Base-by-base conservation (phyloP, 92 coral and sea anemone genomes). In the Epizoanthus rinbou region DNA sequence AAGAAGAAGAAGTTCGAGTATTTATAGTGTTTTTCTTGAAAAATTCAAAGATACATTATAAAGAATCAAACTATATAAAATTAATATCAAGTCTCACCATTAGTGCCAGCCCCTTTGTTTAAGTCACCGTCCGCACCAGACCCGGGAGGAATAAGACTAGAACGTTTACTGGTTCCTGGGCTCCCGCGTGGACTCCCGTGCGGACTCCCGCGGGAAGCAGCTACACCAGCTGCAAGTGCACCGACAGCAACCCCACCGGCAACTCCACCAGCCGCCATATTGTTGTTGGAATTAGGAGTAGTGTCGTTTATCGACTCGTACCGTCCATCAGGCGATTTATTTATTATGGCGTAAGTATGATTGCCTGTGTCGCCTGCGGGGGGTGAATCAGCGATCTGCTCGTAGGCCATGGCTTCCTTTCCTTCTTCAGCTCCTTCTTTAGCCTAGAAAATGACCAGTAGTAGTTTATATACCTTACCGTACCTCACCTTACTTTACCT, bases 221-320 rank as follows among this genome's bases (percentile, higher is more conserved):
- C 80, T 14, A 63, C 63, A 13, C 64, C 80, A 7, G 80, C 65
- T 15, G 57, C 31, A 74, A 17, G 15, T 56, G 65, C 53, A 22
- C 80, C 80, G 8, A 23, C 64, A 57, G 80, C 65, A 39, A 74
- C 47, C 7, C 80, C 80, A 6, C 65, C 80, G 28, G 80, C 80
- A 21, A 45, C 47, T 31, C 64, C 63, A 6, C 64, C 65, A 74
- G 24, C 5, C 28, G 80, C 31, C 57, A 56, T 23, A 24, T 56
- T 53, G 57, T 50, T 53, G 25, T 63, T 63, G 24, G 60, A 13
- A 17, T 47, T 23, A 9, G 15, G 60, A n/a, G 23, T 72, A 33
- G 33, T 5, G 0, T 72, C 41, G 7, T 7, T 53, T 19, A 53
- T 15, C 18, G 15, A 8, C 4, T 47, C 19, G 79, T 53, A 28